Evolutionary conservation across 2,888 invertebrate genomes (phyloP).

Genomic region (Idaea biselata): DNA sequence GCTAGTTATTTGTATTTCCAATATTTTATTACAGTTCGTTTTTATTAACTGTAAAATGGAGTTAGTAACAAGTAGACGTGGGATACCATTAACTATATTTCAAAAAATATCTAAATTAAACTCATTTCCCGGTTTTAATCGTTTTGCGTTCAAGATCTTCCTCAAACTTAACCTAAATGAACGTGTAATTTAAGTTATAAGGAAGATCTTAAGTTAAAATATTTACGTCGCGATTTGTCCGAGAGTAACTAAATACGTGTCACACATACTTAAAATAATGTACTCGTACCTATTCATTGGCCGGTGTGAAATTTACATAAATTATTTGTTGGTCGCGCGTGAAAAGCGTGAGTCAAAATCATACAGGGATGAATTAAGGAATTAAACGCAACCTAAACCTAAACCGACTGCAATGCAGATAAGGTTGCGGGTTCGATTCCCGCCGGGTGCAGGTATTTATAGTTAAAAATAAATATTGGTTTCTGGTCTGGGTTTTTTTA

Average conservation of each 20-base stretch:
- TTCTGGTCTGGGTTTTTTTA: too few species aligned
- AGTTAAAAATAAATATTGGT: too few species aligned
- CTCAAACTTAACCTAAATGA: slow-evolving; percentile 6
- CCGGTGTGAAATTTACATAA: slow-evolving; percentile 66
- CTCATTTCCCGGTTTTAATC: too few species aligned
- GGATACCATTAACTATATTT: too few species aligned
- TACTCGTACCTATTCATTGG: slow-evolving; percentile 38
- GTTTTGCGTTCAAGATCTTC: too few species aligned
- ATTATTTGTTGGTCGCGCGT: slow-evolving; percentile 75
- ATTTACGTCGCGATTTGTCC: slow-evolving; percentile 36
- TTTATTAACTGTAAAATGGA: too few species aligned
- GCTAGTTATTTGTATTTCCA: too few species aligned
- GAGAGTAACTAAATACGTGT: slow-evolving; percentile 62
- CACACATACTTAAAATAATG: slow-evolving; percentile 48
- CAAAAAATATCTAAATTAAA: too few species aligned
- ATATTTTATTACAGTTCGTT: too few species aligned
- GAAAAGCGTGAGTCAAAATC: slow-evolving; percentile 72
- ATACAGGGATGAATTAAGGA: slow-evolving; percentile 33
- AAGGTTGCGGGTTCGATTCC: too few species aligned
- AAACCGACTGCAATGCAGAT: not conserved
- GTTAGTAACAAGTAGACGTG: too few species aligned
- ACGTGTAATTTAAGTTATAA: slow-evolving; percentile 25
- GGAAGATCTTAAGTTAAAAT: slow-evolving; percentile 31
- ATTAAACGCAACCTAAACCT: not conserved
- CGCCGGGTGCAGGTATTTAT: too few species aligned